Evolutionary conservation across 2,797 vertebrate species (phyloP), one percentile per base, ranked within the genome.

Genomic region (Hozukius guyotensis): DNA sequence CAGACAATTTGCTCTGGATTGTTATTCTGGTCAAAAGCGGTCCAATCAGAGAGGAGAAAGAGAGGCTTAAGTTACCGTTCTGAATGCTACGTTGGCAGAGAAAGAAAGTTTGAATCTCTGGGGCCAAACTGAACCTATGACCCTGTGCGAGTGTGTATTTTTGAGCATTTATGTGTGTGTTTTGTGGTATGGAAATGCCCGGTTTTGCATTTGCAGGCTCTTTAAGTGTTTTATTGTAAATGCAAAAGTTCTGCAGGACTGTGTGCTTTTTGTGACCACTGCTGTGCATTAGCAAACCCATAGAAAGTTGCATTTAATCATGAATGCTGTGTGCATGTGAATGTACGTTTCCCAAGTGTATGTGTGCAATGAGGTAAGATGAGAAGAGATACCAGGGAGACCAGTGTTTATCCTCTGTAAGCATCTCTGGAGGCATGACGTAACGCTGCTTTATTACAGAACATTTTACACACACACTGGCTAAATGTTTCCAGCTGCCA

Each of bases 391-490:
- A 92, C 93, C 93, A 90, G 59, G 4, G 93, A 93, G 92, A 95
- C 90, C 81, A 78, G 69, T 92, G 93, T 95, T 96, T 95, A 93
- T 93, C 84, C 84, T 84, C 84, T 90, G 91, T 90, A 79, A 85
- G 87, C 77, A 89, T 94, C 94, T 95, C 93, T 78, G 5, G 93
- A 92, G 94, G 89, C 85, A 90, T 94, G 94, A 95, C 80, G 84
- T 93, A 91, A 94, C 84, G 89, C 83, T 87, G 80, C 74, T 87
- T 92, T 72, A 92, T 91, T 90, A 88, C 72, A 82, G 78, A 87
- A 82, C 70, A 80, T 87, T 80, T 75, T 42, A 66, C 72, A 77
- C 22, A 81, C 73, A 80, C 63, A 64, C 24, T 1, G 9, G 38
- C 53, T 85, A 77, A 93, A 83, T 72, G 78, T 79, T 91, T 89